Conservation (phyloP, 2,888 invertebrate genomes). For the Harmothoe impar region DNA sequence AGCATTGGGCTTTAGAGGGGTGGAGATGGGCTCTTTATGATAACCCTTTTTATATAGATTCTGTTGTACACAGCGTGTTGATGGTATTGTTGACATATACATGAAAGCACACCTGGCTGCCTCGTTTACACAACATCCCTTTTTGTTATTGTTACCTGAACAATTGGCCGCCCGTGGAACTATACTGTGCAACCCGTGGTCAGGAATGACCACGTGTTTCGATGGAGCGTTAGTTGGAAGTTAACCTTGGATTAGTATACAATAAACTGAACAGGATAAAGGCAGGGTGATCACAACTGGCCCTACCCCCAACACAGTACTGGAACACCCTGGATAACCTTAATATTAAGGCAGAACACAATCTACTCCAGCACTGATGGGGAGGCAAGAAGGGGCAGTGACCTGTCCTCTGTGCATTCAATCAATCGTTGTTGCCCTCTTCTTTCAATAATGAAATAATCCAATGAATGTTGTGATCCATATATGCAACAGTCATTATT, state of each 20-base stretch:
- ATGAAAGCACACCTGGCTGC: no score
- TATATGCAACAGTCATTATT: no score
- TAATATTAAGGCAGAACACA: background rate
- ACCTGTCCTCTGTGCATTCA: background rate
- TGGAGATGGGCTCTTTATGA: background rate
- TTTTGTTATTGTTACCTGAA: no score
- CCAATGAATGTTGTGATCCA: no score
- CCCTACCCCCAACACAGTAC: background rate
- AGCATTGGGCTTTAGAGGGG: background rate
- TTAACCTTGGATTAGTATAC: background rate
- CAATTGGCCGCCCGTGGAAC: background rate
- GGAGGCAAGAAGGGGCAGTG: constrained; percentile 30
- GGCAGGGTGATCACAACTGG: background rate
- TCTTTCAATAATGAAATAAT: background rate
- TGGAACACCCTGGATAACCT: background rate
- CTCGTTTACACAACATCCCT: no score
- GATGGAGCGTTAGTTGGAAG: background rate
- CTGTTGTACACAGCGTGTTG: background rate
- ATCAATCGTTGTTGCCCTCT: background rate
- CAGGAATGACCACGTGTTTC: background rate
- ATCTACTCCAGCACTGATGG: background rate
- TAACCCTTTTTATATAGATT: background rate
- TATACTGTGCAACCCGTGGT: background rate
- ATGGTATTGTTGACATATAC: background rate
- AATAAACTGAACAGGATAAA: background rate